Evolutionary conservation across 2,797 vertebrate species (phyloP).

Genomic region (Mionectes olivaceus): DNA sequence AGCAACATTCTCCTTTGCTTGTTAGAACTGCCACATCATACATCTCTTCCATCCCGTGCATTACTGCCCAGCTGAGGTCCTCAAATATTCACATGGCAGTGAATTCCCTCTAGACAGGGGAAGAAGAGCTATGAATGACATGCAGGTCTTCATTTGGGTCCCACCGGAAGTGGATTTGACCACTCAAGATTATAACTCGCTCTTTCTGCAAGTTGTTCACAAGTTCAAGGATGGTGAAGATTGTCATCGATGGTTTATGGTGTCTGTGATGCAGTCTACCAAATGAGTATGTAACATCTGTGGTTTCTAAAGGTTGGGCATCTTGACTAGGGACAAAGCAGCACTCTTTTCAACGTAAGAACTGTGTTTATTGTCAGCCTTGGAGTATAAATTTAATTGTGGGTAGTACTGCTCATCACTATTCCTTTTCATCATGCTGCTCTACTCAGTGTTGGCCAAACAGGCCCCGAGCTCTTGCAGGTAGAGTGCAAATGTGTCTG

Average conservation of each 20-base stretch:
- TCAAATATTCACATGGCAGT: too few species aligned
- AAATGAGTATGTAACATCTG: neutral
- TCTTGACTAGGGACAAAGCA: neutral
- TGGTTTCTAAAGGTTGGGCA: neutral
- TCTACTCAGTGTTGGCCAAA: neutral
- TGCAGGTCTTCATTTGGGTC: neutral
- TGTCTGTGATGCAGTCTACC: neutral
- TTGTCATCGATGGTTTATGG: neutral
- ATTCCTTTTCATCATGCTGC: neutral
- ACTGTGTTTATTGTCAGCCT: neutral
- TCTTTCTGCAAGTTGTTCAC: neutral
- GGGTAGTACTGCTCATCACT: neutral
- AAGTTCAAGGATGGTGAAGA: neutral
- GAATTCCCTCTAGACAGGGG: too few species aligned
- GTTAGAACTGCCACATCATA: too few species aligned
- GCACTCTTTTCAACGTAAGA: neutral
- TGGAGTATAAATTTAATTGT: neutral
- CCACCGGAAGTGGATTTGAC: neutral
- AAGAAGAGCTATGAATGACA: neutral
- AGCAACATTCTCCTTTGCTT: too few species aligned
- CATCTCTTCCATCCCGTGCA: too few species aligned
- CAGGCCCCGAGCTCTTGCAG: neutral
- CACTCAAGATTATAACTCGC: neutral
- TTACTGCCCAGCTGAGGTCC: too few species aligned
- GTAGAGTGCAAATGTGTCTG: neutral